Conservation (phyloP, 1,140 invertebrate species). For the Apis florea region DNA sequence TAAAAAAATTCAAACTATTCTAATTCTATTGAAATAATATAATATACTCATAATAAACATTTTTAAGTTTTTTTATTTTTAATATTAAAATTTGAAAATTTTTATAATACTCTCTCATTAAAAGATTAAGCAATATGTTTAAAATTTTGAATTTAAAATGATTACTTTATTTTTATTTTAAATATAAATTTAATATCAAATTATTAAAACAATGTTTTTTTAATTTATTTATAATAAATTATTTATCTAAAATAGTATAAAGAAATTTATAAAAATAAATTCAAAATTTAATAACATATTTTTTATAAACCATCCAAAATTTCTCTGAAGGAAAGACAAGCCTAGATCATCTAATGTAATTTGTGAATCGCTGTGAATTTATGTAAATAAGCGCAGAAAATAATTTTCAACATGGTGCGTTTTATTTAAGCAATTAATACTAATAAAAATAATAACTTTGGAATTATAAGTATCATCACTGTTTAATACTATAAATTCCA, state of each 20-base stretch:
- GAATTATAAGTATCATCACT: neutral
- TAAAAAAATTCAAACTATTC: constrained; percentile 12
- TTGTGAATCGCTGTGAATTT: neutral
- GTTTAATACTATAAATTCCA: constrained; percentile 2
- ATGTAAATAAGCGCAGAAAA: constrained; percentile 15
- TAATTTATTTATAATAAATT: neutral
- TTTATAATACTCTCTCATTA: neutral
- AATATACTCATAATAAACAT: neutral
- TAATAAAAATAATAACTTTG: neutral
- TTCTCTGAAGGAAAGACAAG: constrained; percentile 4
- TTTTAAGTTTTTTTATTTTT: neutral
- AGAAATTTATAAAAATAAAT: neutral
- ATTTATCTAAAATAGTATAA: neutral
- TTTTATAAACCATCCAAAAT: constrained; percentile 42
- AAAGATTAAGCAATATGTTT: neutral
- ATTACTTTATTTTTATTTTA: neutral
- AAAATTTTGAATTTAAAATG: neutral
- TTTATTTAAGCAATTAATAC: constrained; percentile 14
- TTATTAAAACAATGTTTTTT: neutral
- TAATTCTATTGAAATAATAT: constrained; percentile 7
- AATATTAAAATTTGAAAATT: neutral
- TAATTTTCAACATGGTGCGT: neutral
- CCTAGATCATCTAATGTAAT: neutral
- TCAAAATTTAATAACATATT: constrained; percentile 6
- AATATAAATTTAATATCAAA: neutral